These are phyloP conservation scores for Ornithoptera priamus DNA, from an alignment of 2,888 invertebrate genomes.

Conservation along the genomic window DNA sequence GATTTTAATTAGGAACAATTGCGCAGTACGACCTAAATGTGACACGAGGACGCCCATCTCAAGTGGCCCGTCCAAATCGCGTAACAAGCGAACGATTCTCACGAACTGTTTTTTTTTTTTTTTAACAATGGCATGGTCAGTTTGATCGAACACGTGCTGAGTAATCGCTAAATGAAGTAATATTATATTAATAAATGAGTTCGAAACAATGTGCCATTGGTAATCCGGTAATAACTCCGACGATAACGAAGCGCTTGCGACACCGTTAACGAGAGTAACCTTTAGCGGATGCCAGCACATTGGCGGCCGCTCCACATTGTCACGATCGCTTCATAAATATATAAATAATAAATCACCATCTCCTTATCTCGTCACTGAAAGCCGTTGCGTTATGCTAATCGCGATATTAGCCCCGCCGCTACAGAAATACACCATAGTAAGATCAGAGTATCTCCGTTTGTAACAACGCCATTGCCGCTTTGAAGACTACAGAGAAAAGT, in stretches of 20 bases:
- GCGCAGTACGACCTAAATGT: conserved; percentile 71
- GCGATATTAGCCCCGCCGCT: not conserved
- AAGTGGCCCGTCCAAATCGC: conserved; percentile 36
- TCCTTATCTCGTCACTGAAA: conserved; percentile 56
- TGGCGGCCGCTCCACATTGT: conserved; percentile 72
- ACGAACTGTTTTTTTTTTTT: conserved; percentile 35
- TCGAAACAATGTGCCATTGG: conserved; percentile 20
- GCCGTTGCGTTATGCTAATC: conserved; percentile 45
- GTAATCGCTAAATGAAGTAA: conserved; percentile 9
- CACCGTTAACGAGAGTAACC: conserved; percentile 75
- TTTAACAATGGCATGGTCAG: not conserved
- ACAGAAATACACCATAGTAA: not conserved
- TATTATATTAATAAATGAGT: conserved; percentile 10
- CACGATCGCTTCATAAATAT: conserved; percentile 65
- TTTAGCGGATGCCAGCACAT: conserved; percentile 68
- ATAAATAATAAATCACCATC: conserved; percentile 63
- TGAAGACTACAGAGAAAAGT: no score
- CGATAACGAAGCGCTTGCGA: conserved; percentile 58
- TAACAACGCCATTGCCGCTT: no score
- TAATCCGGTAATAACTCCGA: conserved; percentile 47
- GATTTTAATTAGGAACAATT: conserved; percentile 79
- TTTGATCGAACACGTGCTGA: conserved; percentile 3
- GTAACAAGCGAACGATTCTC: conserved; percentile 49
- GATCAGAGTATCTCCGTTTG: no score
- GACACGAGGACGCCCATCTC: conserved; percentile 78